A percentile compares a stretch with the other conserved stretches of the same genome.
These are phyloP conservation scores for Eueides isabella DNA, from an alignment of 1,140 invertebrate genomes.

Conservation along the genomic window DNA sequence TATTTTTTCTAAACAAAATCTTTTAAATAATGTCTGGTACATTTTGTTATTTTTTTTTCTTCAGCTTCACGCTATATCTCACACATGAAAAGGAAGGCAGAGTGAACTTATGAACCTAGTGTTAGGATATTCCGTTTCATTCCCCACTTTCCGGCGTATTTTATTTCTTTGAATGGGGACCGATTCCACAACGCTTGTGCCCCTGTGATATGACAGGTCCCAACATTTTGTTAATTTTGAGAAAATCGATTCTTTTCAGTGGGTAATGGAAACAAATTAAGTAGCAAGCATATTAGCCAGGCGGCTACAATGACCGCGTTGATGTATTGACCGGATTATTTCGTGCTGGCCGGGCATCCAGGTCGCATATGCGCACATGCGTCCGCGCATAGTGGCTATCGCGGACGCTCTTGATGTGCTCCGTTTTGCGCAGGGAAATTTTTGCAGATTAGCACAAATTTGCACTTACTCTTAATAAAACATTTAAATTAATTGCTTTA, in stretches of 20 bases:
- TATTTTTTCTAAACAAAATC: not conserved
- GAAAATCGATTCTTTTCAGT: not conserved
- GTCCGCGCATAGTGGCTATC: constrained; percentile 50
- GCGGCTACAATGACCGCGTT: constrained; percentile 41
- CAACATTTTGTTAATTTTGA: not conserved
- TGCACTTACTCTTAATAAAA: not conserved
- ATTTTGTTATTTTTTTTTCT: not conserved
- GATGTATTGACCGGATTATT: constrained; percentile 68
- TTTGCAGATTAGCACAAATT: constrained; percentile 39
- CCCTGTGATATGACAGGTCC: too few species aligned
- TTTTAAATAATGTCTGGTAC: not conserved
- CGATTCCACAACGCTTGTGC: too few species aligned
- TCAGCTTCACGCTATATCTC: too few species aligned
- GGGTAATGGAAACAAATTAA: constrained; percentile 32
- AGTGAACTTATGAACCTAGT: too few species aligned
- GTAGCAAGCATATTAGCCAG: constrained; percentile 30
- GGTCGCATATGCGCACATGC: constrained; percentile 60
- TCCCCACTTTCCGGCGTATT: too few species aligned
- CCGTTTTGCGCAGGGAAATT: constrained; percentile 49
- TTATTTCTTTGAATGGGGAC: too few species aligned
- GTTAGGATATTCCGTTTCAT: too few species aligned
- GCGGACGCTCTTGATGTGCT: constrained; percentile 59
- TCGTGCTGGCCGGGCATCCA: constrained; percentile 64
- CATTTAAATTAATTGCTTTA: not conserved
- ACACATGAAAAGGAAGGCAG: too few species aligned